phyloP scores from a whole-genome alignment of 1,140 invertebrate species.

The honey bee (Apis mellifera) region DNA sequence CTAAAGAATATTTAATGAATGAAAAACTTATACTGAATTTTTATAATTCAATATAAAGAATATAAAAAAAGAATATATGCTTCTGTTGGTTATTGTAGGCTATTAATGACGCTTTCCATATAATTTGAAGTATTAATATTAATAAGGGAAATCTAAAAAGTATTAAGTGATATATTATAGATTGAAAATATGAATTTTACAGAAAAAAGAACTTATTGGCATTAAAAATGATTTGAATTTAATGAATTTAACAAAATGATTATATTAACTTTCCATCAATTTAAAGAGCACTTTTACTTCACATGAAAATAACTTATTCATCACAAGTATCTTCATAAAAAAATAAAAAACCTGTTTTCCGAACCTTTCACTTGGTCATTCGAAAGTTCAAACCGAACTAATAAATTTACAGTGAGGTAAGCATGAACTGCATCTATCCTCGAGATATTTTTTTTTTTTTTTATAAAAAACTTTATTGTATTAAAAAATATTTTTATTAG shows the following conservation, averaged over 20 bases:
- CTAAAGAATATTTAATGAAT: not conserved
- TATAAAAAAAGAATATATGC: too few relatives aligned
- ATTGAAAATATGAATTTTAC: not conserved
- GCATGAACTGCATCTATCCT: too few relatives aligned
- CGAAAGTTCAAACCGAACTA: not conserved
- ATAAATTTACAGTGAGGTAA: not conserved
- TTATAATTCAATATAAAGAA: too few relatives aligned
- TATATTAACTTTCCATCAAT: not conserved
- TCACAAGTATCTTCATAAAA: not conserved
- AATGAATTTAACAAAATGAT: not conserved
- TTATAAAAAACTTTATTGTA: too few relatives aligned
- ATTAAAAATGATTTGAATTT: not conserved
- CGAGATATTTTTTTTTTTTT: too few relatives aligned
- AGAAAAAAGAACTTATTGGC: not conserved
- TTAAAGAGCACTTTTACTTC: conserved; percentile 9
- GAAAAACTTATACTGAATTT: too few relatives aligned
- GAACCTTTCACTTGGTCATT: conserved; percentile 11
- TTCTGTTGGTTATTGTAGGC: too few relatives aligned
- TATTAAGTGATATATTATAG: not conserved
- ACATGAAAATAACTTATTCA: not conserved
- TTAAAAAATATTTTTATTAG: too few relatives aligned
- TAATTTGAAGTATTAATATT: too few relatives aligned
- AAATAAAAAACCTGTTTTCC: conserved; percentile 5
- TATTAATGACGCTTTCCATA: too few relatives aligned
- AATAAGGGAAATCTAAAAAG: too few relatives aligned